Conservation (phyloP, 2,888 invertebrate species). For the Pimpla rufipes region DNA sequence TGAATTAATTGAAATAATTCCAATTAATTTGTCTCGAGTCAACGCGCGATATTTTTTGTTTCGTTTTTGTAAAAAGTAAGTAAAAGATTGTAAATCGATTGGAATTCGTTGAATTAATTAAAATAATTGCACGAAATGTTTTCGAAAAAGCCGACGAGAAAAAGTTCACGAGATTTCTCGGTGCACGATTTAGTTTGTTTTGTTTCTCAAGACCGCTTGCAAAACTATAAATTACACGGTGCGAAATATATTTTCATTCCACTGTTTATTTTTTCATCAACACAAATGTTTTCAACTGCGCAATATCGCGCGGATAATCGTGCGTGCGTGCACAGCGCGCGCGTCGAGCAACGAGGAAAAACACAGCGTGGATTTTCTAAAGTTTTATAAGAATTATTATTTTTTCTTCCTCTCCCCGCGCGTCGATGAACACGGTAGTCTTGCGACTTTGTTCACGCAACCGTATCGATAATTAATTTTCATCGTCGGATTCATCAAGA, state of each 20-base stretch:
- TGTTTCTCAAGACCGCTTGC: background rate
- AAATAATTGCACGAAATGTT: background rate
- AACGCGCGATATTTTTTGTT: too few species aligned
- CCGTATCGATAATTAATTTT: constrained; percentile 58
- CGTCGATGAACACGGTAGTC: constrained; percentile 4
- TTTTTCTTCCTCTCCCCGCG: constrained; percentile 11
- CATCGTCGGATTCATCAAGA: constrained; percentile 62
- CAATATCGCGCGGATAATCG: background rate
- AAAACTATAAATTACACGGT: background rate
- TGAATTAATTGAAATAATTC: too few species aligned
- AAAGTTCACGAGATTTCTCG: background rate
- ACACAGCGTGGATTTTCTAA: constrained; percentile 31
- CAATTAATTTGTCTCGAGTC: too few species aligned
- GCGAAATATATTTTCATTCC: background rate
- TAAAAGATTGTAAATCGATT: too few species aligned
- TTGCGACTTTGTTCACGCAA: constrained; percentile 49
- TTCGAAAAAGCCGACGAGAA: background rate
- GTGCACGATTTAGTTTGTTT: background rate
- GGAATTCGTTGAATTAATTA: too few species aligned
- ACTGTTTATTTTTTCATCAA: background rate
- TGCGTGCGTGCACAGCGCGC: background rate
- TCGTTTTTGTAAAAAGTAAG: too few species aligned
- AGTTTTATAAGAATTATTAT: constrained; percentile 25
- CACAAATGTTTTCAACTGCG: background rate
- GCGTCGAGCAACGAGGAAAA: background rate